Base-by-base conservation (phyloP, 1,140 invertebrate species). In the Philopotamus ludificatus region DNA sequence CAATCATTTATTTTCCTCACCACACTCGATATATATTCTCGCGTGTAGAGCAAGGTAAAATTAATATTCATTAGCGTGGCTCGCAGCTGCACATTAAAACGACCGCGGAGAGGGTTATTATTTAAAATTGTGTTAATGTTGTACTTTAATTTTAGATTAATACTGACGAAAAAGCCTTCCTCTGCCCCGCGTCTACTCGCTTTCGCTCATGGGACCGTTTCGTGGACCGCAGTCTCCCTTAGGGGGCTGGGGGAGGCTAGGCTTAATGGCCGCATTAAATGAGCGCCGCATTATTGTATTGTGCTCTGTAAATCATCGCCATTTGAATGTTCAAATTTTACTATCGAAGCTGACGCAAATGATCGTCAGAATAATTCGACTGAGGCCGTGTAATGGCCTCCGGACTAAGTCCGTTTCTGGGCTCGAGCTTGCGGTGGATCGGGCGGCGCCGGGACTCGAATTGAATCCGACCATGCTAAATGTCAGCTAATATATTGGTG, bases 271-370 rank as follows among this genome's bases (percentile, higher is more conserved):
- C 54, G 54, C 34, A 57, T 28, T 57, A 57, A 57, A 57, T 42
- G n/a, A 28, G 54, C 28, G 26, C 54, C n/a, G 54, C 54, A 57
- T 57, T 57, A 57, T 57, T 57, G 54, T 57, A 57, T 57, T 57
- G 54, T 57, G 54, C 54, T 42, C 34, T 28, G 26, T 57, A 57
- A 57, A 57, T 57, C 54, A 57, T 57, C 34, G 54, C 54, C 34
- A 39, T 57, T 57, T 57, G 54, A 57, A 57, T 28, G 54, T 57
- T 57, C 54, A 57, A 57, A 57, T 57, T 57, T 57, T 20, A 57
- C 54, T 28, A 57, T 57, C 42, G 54, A 57, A 57, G 34, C 20
- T 21, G 34, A 39, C 54, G 39, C 42, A 57, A 57, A 57, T 42
- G 54, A 57, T 57, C 16, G 54, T 41, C 54, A 21, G 9, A 42